Evolutionary conservation across 2,797 vertebrate species (phyloP).

Genomic region (Saxicola maurus): DNA sequence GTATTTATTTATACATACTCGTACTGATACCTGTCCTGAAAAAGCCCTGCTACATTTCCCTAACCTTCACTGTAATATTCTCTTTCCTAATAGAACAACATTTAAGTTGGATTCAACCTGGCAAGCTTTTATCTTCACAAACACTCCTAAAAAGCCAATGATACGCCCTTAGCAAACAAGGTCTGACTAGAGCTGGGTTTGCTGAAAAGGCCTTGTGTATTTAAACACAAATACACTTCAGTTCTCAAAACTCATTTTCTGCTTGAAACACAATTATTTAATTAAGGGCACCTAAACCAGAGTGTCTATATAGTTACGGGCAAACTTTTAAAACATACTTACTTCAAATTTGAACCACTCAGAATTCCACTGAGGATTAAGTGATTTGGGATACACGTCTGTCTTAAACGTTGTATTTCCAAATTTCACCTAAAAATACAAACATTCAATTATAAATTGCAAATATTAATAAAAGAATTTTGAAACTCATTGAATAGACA

Average conservation of each 20-base stretch:
- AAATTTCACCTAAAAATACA: conserved; percentile 89
- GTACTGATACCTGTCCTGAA: neutral
- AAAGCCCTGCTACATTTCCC: neutral
- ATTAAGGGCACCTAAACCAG: neutral
- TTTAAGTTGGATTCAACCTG: neutral
- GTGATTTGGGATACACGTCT: conserved; percentile 93
- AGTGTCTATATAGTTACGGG: neutral
- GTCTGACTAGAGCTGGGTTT: neutral
- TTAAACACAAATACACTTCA: neutral
- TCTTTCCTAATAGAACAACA: neutral
- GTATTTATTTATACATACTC: no score
- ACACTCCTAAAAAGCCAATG: neutral
- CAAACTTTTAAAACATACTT: conserved; percentile 41
- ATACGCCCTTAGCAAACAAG: neutral
- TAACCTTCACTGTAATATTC: neutral
- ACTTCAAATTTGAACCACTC: conserved; percentile 99
- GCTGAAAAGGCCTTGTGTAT: neutral
- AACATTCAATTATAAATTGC: neutral
- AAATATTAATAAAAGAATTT: neutral
- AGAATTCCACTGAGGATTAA: conserved; percentile 98
- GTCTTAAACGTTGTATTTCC: conserved; percentile 98
- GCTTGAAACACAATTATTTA: neutral
- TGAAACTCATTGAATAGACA: neutral
- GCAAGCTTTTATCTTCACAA: neutral
- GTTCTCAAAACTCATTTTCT: neutral